These are phyloP conservation scores for Agrotis segetum DNA, from an alignment of 2,888 invertebrate genomes.

Conservation along the genomic window DNA sequence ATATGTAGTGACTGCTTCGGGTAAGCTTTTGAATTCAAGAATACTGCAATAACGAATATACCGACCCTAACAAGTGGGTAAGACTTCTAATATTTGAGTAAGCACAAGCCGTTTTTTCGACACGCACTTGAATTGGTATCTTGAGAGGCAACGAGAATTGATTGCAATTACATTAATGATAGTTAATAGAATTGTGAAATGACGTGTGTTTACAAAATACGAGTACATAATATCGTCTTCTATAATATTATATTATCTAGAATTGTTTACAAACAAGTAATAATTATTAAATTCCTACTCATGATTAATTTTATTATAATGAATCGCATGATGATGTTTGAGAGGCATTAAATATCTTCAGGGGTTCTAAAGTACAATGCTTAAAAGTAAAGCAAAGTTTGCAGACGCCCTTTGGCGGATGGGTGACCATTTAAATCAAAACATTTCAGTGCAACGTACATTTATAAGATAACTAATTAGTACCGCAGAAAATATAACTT, in stretches of 20 bases:
- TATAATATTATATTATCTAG: not conserved
- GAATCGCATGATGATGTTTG: not conserved
- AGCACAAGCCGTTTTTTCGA: not conserved
- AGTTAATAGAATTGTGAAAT: not conserved
- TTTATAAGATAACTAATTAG: not conserved
- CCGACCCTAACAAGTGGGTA: not conserved
- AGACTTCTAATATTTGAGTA: not conserved
- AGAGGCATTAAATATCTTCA: no score
- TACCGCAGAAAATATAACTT: not conserved
- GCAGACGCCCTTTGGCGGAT: no score
- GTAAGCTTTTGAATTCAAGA: not conserved
- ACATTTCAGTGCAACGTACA: no score
- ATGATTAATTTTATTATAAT: no score
- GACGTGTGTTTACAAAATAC: not conserved
- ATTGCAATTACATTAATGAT: constrained; percentile 2
- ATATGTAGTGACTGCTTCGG: not conserved
- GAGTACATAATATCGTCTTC: no score
- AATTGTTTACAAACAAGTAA: constrained; percentile 15
- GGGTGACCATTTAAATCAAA: no score
- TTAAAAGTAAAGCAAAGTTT: no score
- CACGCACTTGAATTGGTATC: not conserved
- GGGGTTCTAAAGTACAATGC: no score
- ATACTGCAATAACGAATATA: not conserved
- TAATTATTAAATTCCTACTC: not conserved
- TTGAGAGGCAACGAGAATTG: constrained; percentile 28